phyloP scores from a whole-genome alignment of 2,113 vertebrate species.

The Crypturellus undulatus region DNA sequence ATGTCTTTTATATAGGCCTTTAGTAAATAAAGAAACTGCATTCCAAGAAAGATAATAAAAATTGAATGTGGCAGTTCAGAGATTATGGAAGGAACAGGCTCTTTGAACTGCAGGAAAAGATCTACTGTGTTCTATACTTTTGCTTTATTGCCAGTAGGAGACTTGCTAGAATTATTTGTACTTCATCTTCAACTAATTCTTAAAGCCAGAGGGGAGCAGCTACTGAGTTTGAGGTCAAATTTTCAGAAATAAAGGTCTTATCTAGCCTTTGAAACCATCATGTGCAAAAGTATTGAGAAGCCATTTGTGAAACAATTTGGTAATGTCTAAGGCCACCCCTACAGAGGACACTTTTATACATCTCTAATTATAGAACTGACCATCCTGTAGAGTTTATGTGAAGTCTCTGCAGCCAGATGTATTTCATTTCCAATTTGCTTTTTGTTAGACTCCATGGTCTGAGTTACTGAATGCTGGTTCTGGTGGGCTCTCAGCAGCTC shows the following conservation, averaged over 20 bases:
- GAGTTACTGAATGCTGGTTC: not conserved
- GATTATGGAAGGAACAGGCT: not conserved
- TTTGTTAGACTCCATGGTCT: not conserved
- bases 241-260: conserved; percentile 18
- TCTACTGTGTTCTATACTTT: not conserved
- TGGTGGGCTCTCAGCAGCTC: not conserved
- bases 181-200: conserved; percentile 33
- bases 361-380: not conserved
- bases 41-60: conserved; percentile 20
- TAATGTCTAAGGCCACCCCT: not conserved
- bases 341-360: not conserved
- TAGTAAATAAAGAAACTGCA: conserved; percentile 17
- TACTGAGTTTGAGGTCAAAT: conserved; percentile 9
- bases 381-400: not conserved
- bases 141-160: conserved; percentile 7
- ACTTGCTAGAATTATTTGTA: not conserved
- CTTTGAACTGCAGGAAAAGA: not conserved
- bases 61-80: not conserved
- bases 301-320: not conserved
- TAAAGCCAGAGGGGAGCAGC: not conserved
- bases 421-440: conserved; percentile 8
- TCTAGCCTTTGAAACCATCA: not conserved
- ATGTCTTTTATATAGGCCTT: conserved; percentile 12
- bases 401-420: not conserved
- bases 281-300: not conserved